Conservation (phyloP, 2,113 vertebrate genomes). For the Ptilonorhynchus violaceus region DNA sequence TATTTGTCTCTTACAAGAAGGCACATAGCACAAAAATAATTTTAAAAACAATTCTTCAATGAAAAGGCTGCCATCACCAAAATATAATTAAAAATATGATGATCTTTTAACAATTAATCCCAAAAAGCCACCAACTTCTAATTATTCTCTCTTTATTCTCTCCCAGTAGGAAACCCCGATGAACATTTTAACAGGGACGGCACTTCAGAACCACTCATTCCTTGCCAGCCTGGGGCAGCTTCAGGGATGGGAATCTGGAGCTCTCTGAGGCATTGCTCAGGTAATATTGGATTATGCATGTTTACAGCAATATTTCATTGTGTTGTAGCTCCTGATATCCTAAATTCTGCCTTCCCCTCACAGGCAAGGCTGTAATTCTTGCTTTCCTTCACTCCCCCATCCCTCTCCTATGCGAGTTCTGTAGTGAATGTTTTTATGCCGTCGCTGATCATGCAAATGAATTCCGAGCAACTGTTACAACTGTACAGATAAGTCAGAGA, state of each 20-base stretch:
- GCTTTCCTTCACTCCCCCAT: neutral
- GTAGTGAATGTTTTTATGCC: neutral
- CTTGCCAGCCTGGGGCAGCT: neutral
- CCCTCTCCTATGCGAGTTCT: neutral
- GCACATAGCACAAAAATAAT: neutral
- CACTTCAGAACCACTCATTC: neutral
- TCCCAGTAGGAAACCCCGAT: neutral
- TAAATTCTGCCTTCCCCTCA: neutral
- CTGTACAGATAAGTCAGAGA: conserved; percentile 30
- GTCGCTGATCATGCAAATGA: conserved; percentile 51
- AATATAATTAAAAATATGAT: neutral
- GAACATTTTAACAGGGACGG: rapidly evolving
- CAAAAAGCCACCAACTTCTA: neutral
- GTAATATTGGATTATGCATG: neutral
- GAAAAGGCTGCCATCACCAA: neutral
- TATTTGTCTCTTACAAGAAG: neutral
- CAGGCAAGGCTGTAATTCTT: neutral
- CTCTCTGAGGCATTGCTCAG: neutral
- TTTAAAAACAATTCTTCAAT: neutral
- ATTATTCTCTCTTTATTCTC: neutral
- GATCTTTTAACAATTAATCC: neutral
- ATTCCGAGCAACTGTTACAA: conserved; percentile 64
- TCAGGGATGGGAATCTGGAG: neutral
- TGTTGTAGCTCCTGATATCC: neutral
- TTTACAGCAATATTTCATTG: neutral